Base-by-base conservation (phyloP, 2,888 invertebrate genomes). In the Andrena hattorfiana region DNA sequence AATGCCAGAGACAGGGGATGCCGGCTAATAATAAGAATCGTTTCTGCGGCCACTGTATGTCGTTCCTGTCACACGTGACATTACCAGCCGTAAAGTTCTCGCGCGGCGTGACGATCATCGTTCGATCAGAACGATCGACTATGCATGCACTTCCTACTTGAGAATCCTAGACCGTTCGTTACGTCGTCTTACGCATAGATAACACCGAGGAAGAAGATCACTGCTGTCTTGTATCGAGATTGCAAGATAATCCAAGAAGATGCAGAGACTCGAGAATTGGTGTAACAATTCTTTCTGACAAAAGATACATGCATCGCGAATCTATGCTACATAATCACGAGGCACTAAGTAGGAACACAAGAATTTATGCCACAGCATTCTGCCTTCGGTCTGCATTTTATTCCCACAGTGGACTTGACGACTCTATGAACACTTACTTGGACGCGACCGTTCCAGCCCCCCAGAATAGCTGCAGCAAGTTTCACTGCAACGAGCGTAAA, bases 11-110 rank as follows among this genome's bases (percentile, higher is more conserved):
- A 78, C 81, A 81, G 80, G 85, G 71, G 85, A 75, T 71, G 75
- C 48, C 78, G 48, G 63, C 71, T 84, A 87, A 81, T 87, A 89
- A 89, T 83, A 81, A 89, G 73, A 80, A 78, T 77, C 75, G 75
- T 85, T 85, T 67, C 76, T 83, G 48, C 74, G 63, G 56, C 77
- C 75, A 59, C 71, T 73, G 48, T 73, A 48, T 77, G 72, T 73
- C 76, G 70, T 73, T 73, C 70, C 51, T 74, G 77, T 79, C 73
- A 67, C 42, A 28, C 62, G 16, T 35, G 73, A 85, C 60, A 60
- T 35, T 35, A 56, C 35, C 51, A 28, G 75, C 76, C 78, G 67
- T 78, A 81, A 85, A 87, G 54, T 49, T 16, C 51, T 67, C 13
- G 16, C 49, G 63, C 26, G 54, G 10, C 83, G 20, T 74, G 85